Conservation (phyloP, 2,888 invertebrate genomes). For the Catocala fraxini region DNA sequence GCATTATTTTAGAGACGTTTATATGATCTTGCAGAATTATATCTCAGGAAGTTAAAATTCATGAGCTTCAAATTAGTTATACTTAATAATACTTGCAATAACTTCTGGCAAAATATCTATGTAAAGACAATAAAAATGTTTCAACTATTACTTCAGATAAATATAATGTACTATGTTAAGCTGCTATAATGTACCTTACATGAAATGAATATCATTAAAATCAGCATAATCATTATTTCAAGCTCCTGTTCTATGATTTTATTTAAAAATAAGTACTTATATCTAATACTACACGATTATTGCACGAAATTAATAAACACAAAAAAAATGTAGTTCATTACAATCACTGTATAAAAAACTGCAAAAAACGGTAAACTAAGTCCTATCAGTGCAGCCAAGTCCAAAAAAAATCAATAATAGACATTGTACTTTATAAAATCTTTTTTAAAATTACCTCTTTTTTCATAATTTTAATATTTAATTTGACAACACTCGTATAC, state of each 20-base stretch:
- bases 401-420: constrained; percentile 8
- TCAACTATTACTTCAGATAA: neutral
- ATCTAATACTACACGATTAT: constrained; percentile 52
- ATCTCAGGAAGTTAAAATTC: no score
- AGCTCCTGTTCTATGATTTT: constrained; percentile 5
- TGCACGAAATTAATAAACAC: constrained; percentile 58
- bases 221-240: constrained; percentile 1
- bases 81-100: no score
- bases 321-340: constrained; percentile 36
- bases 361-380: constrained; percentile 26
- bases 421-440: constrained; percentile 40
- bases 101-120: no score
- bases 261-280: constrained; percentile 42
- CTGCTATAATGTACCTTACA: neutral
- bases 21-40: no score
- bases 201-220: constrained; percentile 5
- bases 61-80: no score
- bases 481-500: constrained; percentile 42
- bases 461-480: constrained; percentile 8
- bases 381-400: constrained; percentile 34
- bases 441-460: constrained; percentile 15
- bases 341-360: constrained; percentile 44
- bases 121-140: no score
- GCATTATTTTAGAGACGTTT: no score
- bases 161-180: constrained; percentile 3